Evolutionary conservation across 1,140 invertebrate genomes (phyloP).

Genomic region (Nylanderia fulva): DNA sequence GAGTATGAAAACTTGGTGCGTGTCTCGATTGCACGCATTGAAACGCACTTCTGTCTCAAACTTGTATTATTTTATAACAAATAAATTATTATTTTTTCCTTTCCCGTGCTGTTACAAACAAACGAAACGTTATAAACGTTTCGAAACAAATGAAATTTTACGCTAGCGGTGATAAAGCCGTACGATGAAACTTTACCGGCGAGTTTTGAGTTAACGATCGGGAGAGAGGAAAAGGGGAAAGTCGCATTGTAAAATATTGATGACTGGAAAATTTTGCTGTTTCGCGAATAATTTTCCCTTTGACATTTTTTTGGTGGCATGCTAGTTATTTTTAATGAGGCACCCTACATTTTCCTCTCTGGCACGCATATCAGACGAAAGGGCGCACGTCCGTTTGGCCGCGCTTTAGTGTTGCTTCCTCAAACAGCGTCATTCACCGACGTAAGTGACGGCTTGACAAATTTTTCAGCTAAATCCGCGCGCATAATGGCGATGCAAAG

Average conservation of each 20-base stretch:
- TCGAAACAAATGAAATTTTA: conserved; percentile 35
- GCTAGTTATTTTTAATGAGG: conserved; percentile 7
- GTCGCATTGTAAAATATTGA: conserved; percentile 6
- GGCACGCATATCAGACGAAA: neutral
- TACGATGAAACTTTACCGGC: neutral
- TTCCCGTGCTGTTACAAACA: neutral
- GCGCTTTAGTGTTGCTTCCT: neutral
- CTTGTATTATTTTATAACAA: too few relatives aligned
- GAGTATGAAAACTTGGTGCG: too few relatives aligned
- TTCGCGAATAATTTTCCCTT: neutral
- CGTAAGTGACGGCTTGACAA: conserved; percentile 7
- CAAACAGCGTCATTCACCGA: neutral
- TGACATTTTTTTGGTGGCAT: neutral
- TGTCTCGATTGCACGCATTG: too few relatives aligned
- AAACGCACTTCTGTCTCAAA: too few relatives aligned
- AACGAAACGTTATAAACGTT: neutral
- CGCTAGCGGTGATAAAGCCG: neutral
- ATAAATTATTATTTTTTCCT: neutral
- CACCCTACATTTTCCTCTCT: neutral
- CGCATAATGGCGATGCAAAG: conserved; percentile 37
- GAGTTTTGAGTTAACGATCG: conserved; percentile 35
- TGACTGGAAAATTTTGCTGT: neutral
- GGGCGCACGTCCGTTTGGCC: neutral
- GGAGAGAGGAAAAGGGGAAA: neutral
- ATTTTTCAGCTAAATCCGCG: conserved; percentile 59